Conservation (phyloP, 2,797 vertebrate genomes). For the Gila robusta region DNA sequence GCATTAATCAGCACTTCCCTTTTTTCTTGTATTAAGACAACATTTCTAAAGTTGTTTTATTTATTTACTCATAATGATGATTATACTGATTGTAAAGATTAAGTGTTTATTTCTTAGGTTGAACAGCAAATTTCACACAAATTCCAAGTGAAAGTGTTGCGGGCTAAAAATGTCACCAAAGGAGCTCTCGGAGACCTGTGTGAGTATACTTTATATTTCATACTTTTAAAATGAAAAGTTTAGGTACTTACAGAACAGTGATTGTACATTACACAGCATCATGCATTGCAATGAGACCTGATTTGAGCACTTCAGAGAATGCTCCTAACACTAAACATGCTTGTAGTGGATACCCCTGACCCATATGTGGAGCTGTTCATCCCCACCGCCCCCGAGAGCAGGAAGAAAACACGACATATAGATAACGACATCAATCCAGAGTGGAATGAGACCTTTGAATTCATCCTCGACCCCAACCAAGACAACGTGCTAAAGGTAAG, state of each 20-base stretch:
- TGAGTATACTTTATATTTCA: constrained; percentile 78
- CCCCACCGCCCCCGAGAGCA: constrained; percentile 90
- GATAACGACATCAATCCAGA: constrained; percentile 94
- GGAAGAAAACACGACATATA: constrained; percentile 93
- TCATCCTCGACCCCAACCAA: constrained; percentile 95
- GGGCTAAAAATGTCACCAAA: constrained; percentile 93
- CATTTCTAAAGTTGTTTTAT: neutral
- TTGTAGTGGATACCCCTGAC: constrained; percentile 95
- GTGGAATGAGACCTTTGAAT: constrained; percentile 95
- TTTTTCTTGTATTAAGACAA: neutral
- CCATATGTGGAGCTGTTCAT: constrained; percentile 97
- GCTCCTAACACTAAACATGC: constrained; percentile 32
- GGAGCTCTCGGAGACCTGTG: constrained; percentile 93
- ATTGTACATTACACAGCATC: neutral
- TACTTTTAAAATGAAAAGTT: neutral
- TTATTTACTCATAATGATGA: neutral
- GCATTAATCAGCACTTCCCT: neutral
- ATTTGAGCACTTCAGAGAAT: neutral
- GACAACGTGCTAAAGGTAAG: constrained; percentile 94
- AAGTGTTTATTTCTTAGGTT: constrained; percentile 83
- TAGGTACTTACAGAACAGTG: neutral
- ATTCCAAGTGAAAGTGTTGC: constrained; percentile 87
- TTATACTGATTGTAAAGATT: neutral
- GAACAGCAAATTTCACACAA: constrained; percentile 96
- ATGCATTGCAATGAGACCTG: neutral